phyloP scores from a whole-genome alignment of 2,113 vertebrate species.

The Oreochromis niloticus region DNA sequence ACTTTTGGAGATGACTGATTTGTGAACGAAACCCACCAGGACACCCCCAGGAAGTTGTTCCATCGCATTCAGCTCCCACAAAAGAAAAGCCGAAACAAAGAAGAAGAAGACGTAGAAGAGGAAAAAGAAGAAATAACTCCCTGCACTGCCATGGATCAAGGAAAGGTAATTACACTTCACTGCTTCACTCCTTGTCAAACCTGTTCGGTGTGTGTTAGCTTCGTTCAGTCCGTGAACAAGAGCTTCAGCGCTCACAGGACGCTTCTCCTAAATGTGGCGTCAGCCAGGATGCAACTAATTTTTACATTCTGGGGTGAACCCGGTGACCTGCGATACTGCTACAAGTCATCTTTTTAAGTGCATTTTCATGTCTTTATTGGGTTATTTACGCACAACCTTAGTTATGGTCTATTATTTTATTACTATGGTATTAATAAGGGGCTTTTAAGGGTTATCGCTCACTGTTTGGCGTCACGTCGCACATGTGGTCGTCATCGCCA shows the following conservation, averaged over 20 bases:
- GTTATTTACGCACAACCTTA: not conserved
- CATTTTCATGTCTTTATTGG: not conserved
- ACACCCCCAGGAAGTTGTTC: not conserved
- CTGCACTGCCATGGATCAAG: constrained; percentile 39
- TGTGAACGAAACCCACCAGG: not conserved
- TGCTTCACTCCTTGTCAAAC: not conserved
- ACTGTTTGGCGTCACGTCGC: not conserved
- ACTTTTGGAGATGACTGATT: not conserved
- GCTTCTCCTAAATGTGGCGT: not conserved
- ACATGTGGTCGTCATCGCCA: not conserved
- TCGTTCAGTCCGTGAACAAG: not conserved
- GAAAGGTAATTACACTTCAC: constrained; percentile 37
- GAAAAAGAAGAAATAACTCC: not conserved
- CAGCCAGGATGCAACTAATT: not conserved
- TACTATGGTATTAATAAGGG: not conserved
- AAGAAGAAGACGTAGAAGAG: not conserved
- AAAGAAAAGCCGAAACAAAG: not conserved
- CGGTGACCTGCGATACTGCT: not conserved
- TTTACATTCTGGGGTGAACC: not conserved
- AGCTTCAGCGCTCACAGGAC: not conserved
- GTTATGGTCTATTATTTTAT: not conserved
- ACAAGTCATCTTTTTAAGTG: not conserved
- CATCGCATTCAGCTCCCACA: not conserved
- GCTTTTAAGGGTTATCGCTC: not conserved
- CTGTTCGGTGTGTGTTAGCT: not conserved